Evolutionary conservation across 2,113 vertebrate species (phyloP).

Genomic region (Notarius lentiginosus): DNA sequence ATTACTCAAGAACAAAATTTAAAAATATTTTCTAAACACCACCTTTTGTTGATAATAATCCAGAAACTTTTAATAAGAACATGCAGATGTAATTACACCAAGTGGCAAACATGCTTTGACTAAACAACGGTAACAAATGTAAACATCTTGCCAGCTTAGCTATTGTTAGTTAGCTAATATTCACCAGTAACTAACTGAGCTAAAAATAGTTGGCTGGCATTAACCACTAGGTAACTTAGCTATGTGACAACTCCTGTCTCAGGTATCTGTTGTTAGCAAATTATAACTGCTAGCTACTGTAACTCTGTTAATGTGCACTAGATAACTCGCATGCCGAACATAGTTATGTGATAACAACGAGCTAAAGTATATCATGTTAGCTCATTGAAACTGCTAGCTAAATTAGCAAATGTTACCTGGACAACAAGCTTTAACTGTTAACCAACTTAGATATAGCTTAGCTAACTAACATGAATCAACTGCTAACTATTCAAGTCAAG

Average conservation of each 20-base stretch:
- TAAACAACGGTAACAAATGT: neutral
- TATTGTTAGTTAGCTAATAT: neutral
- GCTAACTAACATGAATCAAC: neutral
- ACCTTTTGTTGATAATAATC: neutral
- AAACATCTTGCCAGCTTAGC: neutral
- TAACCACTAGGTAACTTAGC: neutral
- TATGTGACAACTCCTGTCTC: neutral
- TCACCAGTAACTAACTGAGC: neutral
- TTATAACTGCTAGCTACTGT: neutral
- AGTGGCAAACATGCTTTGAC: neutral
- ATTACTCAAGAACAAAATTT: neutral
- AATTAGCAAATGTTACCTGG: neutral
- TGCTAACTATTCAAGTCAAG: neutral
- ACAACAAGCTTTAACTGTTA: neutral
- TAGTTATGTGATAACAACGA: neutral
- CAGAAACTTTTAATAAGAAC: neutral
- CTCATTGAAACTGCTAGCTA: neutral
- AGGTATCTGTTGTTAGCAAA: neutral
- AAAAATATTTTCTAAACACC: neutral
- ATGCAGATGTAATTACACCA: neutral
- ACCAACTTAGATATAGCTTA: too few relatives aligned
- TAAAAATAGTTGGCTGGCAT: neutral
- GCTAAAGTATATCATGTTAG: neutral
- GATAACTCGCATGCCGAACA: neutral
- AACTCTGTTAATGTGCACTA: neutral